Conservation (phyloP, 2,888 invertebrate species). For the Aporophyla nigra region DNA sequence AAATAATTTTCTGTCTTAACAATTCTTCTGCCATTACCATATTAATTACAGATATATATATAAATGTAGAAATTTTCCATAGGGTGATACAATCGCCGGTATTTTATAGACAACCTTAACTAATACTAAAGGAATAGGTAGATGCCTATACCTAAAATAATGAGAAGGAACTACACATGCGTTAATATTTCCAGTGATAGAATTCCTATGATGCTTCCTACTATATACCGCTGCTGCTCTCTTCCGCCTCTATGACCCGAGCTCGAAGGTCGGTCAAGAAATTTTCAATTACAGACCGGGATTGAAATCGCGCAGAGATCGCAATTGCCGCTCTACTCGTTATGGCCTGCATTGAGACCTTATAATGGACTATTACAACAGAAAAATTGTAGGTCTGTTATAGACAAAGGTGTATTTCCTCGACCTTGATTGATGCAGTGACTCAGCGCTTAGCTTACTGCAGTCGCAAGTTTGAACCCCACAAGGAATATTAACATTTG, state of each 20-base stretch:
- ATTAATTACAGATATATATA: too few species aligned
- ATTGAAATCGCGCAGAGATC: slow-evolving; percentile 53
- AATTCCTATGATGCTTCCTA: too few species aligned
- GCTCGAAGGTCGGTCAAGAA: slow-evolving; percentile 49
- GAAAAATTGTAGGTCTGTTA: slow-evolving; percentile 13
- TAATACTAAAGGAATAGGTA: too few species aligned
- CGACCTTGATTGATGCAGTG: slow-evolving; percentile 31
- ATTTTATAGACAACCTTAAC: too few species aligned
- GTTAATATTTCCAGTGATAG: background rate
- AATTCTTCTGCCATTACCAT: too few species aligned
- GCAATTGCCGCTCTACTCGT: slow-evolving; percentile 44
- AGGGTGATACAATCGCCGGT: too few species aligned
- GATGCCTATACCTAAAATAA: background rate
- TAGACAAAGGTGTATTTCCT: slow-evolving; percentile 18
- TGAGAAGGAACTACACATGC: background rate
- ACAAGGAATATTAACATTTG: slow-evolving; percentile 35
- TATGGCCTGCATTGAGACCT: slow-evolving; percentile 24
- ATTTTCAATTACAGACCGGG: slow-evolving; percentile 56
- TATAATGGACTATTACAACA: slow-evolving; percentile 17
- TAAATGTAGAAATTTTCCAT: too few species aligned
- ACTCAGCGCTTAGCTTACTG: slow-evolving; percentile 24
- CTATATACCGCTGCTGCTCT: background rate
- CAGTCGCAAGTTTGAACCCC: slow-evolving; percentile 8
- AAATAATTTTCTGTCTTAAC: too few species aligned
- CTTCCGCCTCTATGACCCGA: background rate